Percentiles rank a stretch among this genome's conserved stretches.
phyloP scores from a whole-genome alignment of 2,888 invertebrate species.

The Eilema depressum region DNA sequence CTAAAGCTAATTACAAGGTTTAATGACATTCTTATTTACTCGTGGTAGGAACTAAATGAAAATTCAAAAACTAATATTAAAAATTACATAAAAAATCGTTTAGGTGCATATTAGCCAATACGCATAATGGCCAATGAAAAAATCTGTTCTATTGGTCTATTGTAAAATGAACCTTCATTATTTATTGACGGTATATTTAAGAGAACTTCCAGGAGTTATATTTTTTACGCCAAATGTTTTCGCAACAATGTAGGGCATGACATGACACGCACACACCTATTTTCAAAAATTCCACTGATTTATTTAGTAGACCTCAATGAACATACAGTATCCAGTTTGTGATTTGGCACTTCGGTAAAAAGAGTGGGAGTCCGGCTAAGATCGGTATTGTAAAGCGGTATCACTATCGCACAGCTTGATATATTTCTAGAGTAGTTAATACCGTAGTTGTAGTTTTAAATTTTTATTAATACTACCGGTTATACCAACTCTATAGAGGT shows the following conservation, averaged over 20 bases:
- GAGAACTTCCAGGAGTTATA: background rate
- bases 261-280: conserved; percentile 56
- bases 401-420: background rate
- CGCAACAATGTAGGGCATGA: conserved; percentile 14
- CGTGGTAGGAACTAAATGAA: no score
- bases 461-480: background rate
- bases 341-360: background rate
- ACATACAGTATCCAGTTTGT: background rate
- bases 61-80: no score
- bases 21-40: no score
- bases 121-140: no score
- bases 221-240: conserved; percentile 1
- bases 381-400: background rate
- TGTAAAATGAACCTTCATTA: no score
- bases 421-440: background rate
- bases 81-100: no score
- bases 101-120: no score
- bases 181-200: background rate
- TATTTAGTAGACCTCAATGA: conserved; percentile 45
- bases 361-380: background rate
- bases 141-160: no score
- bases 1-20: no score
- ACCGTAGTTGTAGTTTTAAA: background rate
- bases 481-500: background rate
- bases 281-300: conserved; percentile 53